Conservation (phyloP, 1,140 invertebrate species). For the Ridgeia piscesae region DNA sequence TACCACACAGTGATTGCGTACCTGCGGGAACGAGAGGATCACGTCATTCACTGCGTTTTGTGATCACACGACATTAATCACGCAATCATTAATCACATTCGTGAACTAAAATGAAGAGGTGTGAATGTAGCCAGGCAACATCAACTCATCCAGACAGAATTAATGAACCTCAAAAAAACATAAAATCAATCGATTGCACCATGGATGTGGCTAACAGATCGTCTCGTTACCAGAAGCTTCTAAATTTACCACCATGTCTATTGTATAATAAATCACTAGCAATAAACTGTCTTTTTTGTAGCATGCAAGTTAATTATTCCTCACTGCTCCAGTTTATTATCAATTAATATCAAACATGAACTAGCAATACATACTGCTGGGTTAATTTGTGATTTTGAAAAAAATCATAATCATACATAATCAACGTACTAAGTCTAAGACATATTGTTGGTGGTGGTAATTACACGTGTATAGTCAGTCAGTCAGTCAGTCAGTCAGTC, state of each 20-base stretch:
- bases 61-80: background rate
- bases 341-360: too few relatives aligned
- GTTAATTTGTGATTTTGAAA: too few relatives aligned
- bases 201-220: background rate
- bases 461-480: too few relatives aligned
- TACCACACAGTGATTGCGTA: conserved; percentile 97
- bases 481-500: too few relatives aligned
- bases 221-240: background rate
- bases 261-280: background rate
- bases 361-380: too few relatives aligned
- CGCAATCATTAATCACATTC: background rate
- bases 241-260: background rate
- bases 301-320: background rate
- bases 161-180: background rate
- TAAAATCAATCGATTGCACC: conserved; percentile 25
- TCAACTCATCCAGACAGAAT: background rate
- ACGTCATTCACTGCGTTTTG: background rate
- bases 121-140: too few relatives aligned
- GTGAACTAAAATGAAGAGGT: background rate
- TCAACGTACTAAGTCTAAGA: too few relatives aligned
- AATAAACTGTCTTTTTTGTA: background rate
- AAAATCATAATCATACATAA: too few relatives aligned
- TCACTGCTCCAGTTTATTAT: background rate
- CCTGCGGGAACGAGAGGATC: conserved; percentile 56
- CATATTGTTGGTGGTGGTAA: too few relatives aligned